Percentiles rank a stretch among this genome's conserved stretches.
Evolutionary conservation across 2,888 invertebrate genomes (phyloP).

Genomic region (Plebejus argus): DNA sequence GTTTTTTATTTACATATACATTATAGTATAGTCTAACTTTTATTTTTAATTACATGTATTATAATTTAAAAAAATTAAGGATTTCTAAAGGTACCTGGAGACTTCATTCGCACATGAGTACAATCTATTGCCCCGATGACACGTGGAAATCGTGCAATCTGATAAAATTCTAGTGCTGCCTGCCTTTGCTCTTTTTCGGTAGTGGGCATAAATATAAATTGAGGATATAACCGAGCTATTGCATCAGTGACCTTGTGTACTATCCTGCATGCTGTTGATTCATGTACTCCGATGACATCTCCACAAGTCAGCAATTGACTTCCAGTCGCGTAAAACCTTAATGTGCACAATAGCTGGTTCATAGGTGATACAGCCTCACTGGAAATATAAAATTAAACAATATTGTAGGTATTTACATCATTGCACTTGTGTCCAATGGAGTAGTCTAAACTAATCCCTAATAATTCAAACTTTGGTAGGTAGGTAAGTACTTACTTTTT

Average conservation of each 20-base stretch:
- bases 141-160: conserved; percentile 24
- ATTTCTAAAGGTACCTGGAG: neutral
- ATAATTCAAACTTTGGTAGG: too few relatives aligned
- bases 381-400: too few relatives aligned
- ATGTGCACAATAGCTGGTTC: too few relatives aligned
- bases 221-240: neutral
- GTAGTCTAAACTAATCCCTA: too few relatives aligned
- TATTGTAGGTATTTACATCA: too few relatives aligned
- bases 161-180: conserved; percentile 1
- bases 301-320: neutral
- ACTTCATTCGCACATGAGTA: conserved; percentile 22
- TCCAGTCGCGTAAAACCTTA: neutral
- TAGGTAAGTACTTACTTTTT: too few relatives aligned
- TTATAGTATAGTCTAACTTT: too few relatives aligned
- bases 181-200: neutral
- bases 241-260: neutral
- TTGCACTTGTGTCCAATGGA: too few relatives aligned
- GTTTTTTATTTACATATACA: too few relatives aligned
- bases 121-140: conserved; percentile 26
- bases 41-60: too few relatives aligned
- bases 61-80: too few relatives aligned
- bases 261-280: neutral
- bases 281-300: neutral
- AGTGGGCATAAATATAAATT: neutral
- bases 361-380: too few relatives aligned